Percentiles rank a stretch among this genome's conserved stretches.
These are phyloP conservation scores for Trissonchulus latispiculum DNA, from an alignment of 2,888 invertebrate genomes.

Conservation along the genomic window DNA sequence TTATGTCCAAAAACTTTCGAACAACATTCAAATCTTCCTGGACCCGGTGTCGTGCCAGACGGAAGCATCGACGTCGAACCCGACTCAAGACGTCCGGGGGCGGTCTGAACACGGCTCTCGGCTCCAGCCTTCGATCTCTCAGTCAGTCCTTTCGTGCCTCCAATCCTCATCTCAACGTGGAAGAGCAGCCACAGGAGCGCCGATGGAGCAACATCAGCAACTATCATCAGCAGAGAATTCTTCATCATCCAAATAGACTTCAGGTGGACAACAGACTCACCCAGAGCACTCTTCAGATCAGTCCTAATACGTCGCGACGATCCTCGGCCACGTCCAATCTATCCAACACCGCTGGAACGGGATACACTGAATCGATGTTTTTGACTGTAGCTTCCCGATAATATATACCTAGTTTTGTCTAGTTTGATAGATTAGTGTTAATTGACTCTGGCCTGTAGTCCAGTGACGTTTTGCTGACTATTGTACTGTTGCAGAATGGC, in stretches of 20 bases:
- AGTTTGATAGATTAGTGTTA: too few species aligned
- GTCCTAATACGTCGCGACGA: not conserved
- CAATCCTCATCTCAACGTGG: not conserved
- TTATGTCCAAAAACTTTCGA: conserved; percentile 62
- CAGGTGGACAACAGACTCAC: not conserved
- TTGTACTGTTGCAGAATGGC: too few species aligned
- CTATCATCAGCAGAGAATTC: not conserved
- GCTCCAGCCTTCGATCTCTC: too few species aligned
- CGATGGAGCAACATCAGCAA: not conserved
- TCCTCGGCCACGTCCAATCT: not conserved
- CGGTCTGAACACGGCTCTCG: not conserved
- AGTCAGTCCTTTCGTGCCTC: not conserved
- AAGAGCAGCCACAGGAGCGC: not conserved
- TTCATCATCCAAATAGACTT: not conserved
- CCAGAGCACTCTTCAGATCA: not conserved
- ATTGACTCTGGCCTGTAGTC: too few species aligned
- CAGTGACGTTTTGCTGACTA: too few species aligned
- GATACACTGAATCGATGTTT: not conserved
- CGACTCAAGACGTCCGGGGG: not conserved
- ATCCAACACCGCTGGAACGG: not conserved
- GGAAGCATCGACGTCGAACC: not conserved
- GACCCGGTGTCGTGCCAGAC: not conserved
- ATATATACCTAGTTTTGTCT: too few species aligned
- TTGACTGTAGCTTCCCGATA: not conserved
- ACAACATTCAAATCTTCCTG: conserved; percentile 41